Conservation (phyloP, 2,113 vertebrate species). For the Passer domesticus region DNA sequence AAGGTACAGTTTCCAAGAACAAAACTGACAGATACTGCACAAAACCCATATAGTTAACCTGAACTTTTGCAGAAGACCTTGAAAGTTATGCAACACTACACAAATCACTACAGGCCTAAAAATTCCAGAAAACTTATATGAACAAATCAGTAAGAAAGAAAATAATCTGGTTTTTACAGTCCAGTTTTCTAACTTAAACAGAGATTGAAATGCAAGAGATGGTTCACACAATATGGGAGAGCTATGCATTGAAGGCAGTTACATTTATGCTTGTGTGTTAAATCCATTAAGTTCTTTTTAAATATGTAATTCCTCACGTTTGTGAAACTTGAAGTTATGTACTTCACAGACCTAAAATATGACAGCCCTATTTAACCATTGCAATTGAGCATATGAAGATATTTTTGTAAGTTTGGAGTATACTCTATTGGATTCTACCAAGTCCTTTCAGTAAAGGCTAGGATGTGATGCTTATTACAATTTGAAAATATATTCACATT, state of each 20-base stretch:
- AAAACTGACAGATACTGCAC: neutral
- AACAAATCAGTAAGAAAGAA: neutral
- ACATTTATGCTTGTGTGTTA: neutral
- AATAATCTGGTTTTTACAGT: neutral
- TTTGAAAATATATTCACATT: neutral
- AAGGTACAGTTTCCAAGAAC: neutral
- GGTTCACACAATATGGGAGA: neutral
- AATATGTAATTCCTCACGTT: neutral
- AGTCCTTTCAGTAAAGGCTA: neutral
- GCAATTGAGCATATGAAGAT: neutral
- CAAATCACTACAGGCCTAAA: neutral
- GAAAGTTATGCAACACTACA: neutral
- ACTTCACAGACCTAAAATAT: neutral
- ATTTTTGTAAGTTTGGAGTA: neutral
- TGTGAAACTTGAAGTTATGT: neutral
- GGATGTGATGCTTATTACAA: neutral
- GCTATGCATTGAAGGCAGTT: neutral
- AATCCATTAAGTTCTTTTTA: neutral
- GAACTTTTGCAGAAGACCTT: neutral
- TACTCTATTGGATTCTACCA: neutral
- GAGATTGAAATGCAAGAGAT: neutral
- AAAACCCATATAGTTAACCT: neutral
- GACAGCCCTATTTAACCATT: neutral
- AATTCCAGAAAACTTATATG: neutral
- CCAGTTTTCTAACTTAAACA: neutral